Evolutionary conservation across 2,113 vertebrate species (phyloP), one percentile per base, ranked within the genome.

Genomic region (Pithys albifrons): DNA sequence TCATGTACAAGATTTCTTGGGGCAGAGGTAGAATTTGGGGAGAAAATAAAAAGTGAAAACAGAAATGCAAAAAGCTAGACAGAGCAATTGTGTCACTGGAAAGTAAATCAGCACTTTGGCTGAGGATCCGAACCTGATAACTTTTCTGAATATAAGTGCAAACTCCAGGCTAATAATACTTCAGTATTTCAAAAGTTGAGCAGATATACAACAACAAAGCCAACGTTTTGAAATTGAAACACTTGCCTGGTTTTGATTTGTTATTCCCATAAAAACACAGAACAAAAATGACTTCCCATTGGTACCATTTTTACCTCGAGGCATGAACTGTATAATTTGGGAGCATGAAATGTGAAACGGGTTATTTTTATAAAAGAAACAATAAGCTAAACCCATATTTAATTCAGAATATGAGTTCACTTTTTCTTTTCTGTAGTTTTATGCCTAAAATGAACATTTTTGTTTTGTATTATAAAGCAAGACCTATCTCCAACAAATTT

Each of bases 191-290:
- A 96, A 91, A 93, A 73, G 9, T 62, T 95, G 80, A 97, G 59
- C 77, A 95, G 75, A 94, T 91, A 72, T 37, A 72, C 46, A 96
- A 35, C 19, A 95, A 95, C 16, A 94, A 95, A 97, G 59, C 22
- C 46, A 59, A 70, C 61, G n/a, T 91, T 97, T 95, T 93, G 76
- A 94, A 97, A 93, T 57, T 54, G 66, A 94, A 97, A 82, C 61
- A 52, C 48, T 94, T 55, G 45, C 77, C 87, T 96, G 82, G 45
- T 94, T 97, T 97, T 98, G 89, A 96, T 97, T 97, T 97, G 49
- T 92, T 96, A 89, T 91, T 89, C 71, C 46, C 66, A 69, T 57
- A 59, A 85, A 97, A 95, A 65, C 25, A 39, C 12, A 83, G 70
- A 85, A 48, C n/a, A 88, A 67, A 93, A 93, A 95, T 71, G 95